Evolutionary conservation across 2,797 vertebrate genomes (phyloP).

Genomic region (Coregonus ussuriensis): DNA sequence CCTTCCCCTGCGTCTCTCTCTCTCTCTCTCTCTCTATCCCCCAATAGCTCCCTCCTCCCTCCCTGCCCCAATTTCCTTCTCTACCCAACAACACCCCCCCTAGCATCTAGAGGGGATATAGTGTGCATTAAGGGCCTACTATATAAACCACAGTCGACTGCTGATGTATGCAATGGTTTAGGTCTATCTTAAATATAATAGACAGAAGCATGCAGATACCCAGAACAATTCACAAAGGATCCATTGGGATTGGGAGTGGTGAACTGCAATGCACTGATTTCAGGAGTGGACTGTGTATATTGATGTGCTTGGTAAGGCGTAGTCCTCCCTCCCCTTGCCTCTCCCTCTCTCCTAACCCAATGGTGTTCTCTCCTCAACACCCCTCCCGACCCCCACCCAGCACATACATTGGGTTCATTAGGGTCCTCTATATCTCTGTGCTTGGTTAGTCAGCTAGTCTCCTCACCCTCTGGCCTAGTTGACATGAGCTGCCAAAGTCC

Average conservation of each 20-base stretch:
- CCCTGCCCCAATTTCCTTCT: too few species aligned
- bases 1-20: background rate
- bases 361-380: background rate
- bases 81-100: too few species aligned
- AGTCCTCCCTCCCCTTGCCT: background rate
- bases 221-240: too few species aligned
- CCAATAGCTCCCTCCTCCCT: background rate
- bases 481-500: constrained; percentile 90
- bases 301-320: background rate
- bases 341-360: too few species aligned
- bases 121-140: too few species aligned
- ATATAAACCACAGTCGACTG: background rate
- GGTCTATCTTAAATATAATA: background rate
- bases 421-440: background rate
- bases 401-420: background rate
- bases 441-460: background rate
- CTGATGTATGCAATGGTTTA: background rate
- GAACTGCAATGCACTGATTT: too few species aligned
- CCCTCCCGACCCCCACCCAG: background rate
- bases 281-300: too few species aligned
- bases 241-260: too few species aligned
- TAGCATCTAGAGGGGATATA: too few species aligned
- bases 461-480: constrained; percentile 83
- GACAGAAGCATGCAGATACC: too few species aligned
- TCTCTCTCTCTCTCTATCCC: background rate